These are phyloP conservation scores for Chromoteleia sp. DNA, from an alignment of 2,888 invertebrate genomes.

Conservation along the genomic window DNA sequence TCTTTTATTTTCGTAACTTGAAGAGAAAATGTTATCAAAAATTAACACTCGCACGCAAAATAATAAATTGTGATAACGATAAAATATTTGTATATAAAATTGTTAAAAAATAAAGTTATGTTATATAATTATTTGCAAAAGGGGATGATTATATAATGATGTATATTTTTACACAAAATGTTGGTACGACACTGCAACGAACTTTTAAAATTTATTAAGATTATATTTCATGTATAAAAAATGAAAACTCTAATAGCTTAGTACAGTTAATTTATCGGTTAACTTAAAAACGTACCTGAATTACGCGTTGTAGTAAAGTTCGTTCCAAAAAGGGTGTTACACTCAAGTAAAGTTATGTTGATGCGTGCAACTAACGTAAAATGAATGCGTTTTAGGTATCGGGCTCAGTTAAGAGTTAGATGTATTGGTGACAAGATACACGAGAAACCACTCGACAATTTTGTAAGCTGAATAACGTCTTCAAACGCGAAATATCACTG, in stretches of 20 bases:
- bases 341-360: conserved; percentile 41
- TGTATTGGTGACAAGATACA: conserved; percentile 49
- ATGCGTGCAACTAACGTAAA: conserved; percentile 20
- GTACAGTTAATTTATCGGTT: conserved; percentile 34
- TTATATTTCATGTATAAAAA: neutral
- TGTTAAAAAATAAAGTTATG: too few species aligned
- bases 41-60: too few species aligned
- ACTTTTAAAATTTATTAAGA: neutral
- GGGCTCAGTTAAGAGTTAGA: conserved; percentile 26
- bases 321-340: conserved; percentile 25
- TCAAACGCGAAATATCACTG: conserved; percentile 36
- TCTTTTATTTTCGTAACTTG: too few species aligned
- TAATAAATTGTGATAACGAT: too few species aligned
- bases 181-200: too few species aligned
- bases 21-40: too few species aligned
- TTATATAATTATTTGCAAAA: too few species aligned
- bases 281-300: conserved; percentile 29
- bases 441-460: conserved; percentile 58
- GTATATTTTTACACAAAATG: too few species aligned
- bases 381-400: conserved; percentile 29
- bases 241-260: neutral
- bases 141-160: neutral
- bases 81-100: too few species aligned
- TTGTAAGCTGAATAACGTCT: conserved; percentile 41
- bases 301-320: conserved; percentile 18